Conservation (phyloP, 2,888 invertebrate species). For the Calameuta filiformis region DNA sequence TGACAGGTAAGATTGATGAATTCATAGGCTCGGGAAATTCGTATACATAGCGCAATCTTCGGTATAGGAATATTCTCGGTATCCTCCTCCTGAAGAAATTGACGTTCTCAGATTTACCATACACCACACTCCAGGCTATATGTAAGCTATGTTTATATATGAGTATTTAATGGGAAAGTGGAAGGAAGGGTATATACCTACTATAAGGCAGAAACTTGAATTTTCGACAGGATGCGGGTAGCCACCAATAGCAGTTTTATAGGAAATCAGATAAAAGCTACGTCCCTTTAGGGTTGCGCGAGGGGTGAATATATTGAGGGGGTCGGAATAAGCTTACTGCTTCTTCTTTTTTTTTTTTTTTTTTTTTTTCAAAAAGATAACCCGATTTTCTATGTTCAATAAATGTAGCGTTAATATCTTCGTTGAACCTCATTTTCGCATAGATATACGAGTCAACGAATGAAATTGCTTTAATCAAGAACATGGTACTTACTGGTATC, state of each 20-base stretch:
- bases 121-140: conserved; percentile 15
- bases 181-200: background rate
- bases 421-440: background rate
- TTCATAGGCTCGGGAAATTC: background rate
- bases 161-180: conserved; percentile 46
- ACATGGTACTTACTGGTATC: background rate
- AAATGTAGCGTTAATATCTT: background rate
- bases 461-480: background rate
- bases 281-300: conserved; percentile 26
- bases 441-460: background rate
- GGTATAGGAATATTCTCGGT: background rate
- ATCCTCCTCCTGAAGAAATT: background rate
- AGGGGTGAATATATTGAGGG: conserved; percentile 39
- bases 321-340: background rate
- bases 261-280: conserved; percentile 44
- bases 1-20: background rate
- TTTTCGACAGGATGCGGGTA: background rate
- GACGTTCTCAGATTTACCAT: conserved; percentile 7
- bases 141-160: conserved; percentile 36
- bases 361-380: conserved; percentile 9
- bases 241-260: conserved; percentile 42
- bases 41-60: background rate
- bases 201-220: background rate
- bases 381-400: background rate
- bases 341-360: conserved; percentile 12